Evolutionary conservation across 2,797 vertebrate genomes (phyloP), one percentile per base, ranked within the genome.

Genomic region (Myotis vivesi): DNA sequence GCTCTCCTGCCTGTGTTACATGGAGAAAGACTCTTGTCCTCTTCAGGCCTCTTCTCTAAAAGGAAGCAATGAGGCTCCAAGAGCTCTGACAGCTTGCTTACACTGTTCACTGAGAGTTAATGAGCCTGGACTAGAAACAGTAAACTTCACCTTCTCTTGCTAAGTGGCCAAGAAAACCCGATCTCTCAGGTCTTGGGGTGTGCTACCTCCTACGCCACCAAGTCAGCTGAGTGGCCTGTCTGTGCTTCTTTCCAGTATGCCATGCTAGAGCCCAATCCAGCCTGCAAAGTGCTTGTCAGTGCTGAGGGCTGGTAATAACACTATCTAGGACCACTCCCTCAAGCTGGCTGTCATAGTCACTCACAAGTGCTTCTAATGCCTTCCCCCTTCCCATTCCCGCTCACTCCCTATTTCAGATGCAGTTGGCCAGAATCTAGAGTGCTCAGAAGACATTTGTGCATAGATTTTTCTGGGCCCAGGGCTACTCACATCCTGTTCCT

Each of bases 331-430:
- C 12, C 22, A 19, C 66, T 36, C 44, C 25, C 19, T 72, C 46
- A 51, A 20, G 7, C 4, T 8, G 10, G 15, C 79, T 53, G 20
- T 41, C 17, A 8, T 6, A n/a, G 55, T 36, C 62, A 23, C 62
- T 88, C 5, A 1, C 22, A 25, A 33, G 13, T 3, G 64, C 68
- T 49, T 64, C 38, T 5, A 25, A 57, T 16, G 38, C 62, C 85
- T 57, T 57, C 30, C 72, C 72, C 55, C 15, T n/a, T 15, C 36
- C 73, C 30, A 13, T 9, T 49, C 25, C n/a, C 6, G 10, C 69
- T 49, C 0, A 0, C 41, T 6, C 11, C 22, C 55, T 28, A 64
- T 20, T 46, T 44, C 17, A 77, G 69, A 68, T 3, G 6, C 10
- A 22, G 55, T 0, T 16, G 44, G 51, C 64, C 28, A 88, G 76